A percentile compares a stretch with the other conserved stretches of the same genome.
phyloP scores from a whole-genome alignment of 2,797 vertebrate species.

The Cephalopachus bancanus region DNA sequence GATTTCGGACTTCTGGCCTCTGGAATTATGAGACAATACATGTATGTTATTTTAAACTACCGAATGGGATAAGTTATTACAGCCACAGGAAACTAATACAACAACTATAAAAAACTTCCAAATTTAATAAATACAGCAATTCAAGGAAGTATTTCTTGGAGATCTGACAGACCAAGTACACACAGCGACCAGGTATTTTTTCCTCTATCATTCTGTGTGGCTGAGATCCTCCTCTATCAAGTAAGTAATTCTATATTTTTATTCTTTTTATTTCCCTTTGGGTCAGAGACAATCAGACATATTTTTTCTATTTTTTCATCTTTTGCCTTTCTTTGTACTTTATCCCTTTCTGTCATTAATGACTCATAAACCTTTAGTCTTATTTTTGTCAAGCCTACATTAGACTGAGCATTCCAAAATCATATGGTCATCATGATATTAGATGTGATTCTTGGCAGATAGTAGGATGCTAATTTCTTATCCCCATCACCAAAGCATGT shows the following conservation, averaged over 20 bases:
- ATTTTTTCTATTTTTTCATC: background rate
- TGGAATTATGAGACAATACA: background rate
- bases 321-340: background rate
- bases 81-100: background rate
- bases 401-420: background rate
- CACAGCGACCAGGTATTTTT: background rate
- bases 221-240: background rate
- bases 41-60: background rate
- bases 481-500: background rate
- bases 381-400: background rate
- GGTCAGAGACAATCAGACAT: background rate
- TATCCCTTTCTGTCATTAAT: background rate
- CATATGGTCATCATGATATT: background rate
- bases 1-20: background rate
- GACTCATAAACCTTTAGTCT: background rate
- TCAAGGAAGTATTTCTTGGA: background rate
- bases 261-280: background rate
- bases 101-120: background rate
- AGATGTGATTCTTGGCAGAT: background rate
- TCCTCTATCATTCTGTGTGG: background rate
- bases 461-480: background rate
- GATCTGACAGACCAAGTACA: background rate
- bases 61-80: background rate
- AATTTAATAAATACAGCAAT: background rate
- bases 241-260: background rate